Conservation (phyloP, 2,113 vertebrate species). For the Excalfactoria chinensis region DNA sequence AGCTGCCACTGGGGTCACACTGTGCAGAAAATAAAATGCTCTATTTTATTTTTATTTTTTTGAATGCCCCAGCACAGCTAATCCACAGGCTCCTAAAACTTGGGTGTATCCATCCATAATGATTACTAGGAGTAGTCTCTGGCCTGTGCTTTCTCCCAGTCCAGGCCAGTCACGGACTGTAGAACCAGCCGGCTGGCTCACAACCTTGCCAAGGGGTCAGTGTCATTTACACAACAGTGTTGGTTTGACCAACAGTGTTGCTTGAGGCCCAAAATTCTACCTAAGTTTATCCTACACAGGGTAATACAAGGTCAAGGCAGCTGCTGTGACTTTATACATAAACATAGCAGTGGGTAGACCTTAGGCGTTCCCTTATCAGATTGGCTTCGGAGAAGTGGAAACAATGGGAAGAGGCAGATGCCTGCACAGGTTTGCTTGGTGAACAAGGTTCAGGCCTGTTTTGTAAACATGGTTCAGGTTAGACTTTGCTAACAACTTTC, state of each 20-base stretch:
- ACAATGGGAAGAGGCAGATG: not conserved
- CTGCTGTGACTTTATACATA: not conserved
- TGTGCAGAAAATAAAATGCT: not conserved
- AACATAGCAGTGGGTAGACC: not conserved
- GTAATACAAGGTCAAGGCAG: not conserved
- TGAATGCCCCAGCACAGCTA: not conserved
- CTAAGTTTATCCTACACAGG: not conserved
- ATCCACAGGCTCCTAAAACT: not conserved
- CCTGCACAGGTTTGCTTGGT: not conserved
- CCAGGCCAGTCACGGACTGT: not conserved
- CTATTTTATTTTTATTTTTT: not conserved
- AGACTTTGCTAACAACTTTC: not conserved
- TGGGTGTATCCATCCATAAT: not conserved
- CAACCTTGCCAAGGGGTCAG: not conserved
- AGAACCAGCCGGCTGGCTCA: not conserved
- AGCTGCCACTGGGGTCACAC: not conserved
- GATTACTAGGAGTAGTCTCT: not conserved
- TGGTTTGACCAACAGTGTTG: not conserved
- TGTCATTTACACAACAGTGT: not conserved
- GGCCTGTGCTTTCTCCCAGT: not conserved
- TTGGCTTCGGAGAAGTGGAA: too few species aligned
- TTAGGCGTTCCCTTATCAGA: accelerated
- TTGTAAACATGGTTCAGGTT: not conserved
- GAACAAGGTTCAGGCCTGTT: not conserved
- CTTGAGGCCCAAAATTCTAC: not conserved